Base-by-base conservation (phyloP, 30 jellyfish, hydroid and myxozoan species). In the Chrysaora quinquecirrha region DNA sequence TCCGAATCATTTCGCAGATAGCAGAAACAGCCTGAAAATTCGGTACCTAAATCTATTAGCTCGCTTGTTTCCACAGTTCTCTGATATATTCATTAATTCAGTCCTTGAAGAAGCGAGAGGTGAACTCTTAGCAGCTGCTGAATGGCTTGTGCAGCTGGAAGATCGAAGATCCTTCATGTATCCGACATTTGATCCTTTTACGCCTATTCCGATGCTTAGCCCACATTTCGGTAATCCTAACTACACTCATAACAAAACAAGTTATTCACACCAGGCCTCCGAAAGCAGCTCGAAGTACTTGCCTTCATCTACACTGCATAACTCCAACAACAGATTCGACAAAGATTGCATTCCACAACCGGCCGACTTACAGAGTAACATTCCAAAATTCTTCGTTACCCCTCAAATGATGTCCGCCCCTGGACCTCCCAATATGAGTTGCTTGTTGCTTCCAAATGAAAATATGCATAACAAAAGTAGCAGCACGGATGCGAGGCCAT, bases 141-240 rank as follows among this genome's bases (percentile, higher is more conserved):
- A 82, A 69, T 82, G 92, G 92, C 64, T 82, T 25, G 92, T 82
- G 24, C 92, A 82, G 28, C 63, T 82, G 0, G 92, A 68, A 23
- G 92, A 82, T 30, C 78, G 92, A 16, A 73, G 92, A 2, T 58
- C 92, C 0, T 82, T 82, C 48, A 82, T 82, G 92, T 82, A 82
- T 64, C 92, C 92, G 1, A 74, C 71, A 20, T 82, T 68, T 24
- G 92, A 82, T 38, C 27, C 92, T 11, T 58, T 82, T 47, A 79
- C 73, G 12, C 52, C 85, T 3, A 23, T 80, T 16, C 90, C 90
- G 19, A 27, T 48, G 10, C 9, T 47, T 12, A 70, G 62, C 71
- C 92, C 64, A 16, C 47, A 68, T 43, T 68, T 38, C 46, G 80
- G 63, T 6, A 82, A 69, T 30, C 23, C 50, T 14, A 80, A 69